Conservation (phyloP, 1,140 invertebrate species). For the Heliconius himera region DNA sequence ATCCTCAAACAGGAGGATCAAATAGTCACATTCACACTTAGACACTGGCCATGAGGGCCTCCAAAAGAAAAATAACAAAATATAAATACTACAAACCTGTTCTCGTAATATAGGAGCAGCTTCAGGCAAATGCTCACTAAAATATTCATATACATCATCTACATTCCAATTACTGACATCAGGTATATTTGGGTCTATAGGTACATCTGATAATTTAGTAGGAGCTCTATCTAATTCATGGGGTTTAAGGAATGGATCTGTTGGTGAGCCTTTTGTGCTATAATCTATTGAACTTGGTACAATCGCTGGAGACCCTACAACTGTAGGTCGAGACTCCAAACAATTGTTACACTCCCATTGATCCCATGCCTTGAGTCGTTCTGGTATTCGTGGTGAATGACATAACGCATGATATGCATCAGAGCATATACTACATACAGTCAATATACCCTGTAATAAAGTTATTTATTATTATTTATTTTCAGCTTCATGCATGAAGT, state of each 20-base stretch:
- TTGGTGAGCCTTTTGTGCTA: constrained; percentile 47
- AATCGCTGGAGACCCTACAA: constrained; percentile 63
- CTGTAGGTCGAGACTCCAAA: constrained; percentile 71
- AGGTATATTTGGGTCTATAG: constrained; percentile 87
- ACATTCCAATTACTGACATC: constrained; percentile 91
- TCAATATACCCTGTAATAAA: constrained; percentile 83
- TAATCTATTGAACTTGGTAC: constrained; percentile 59
- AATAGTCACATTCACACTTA: no score
- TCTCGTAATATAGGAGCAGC: constrained; percentile 90
- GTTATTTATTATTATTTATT: constrained; percentile 7
- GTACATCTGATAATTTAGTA: constrained; percentile 60
- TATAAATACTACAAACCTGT: constrained; percentile 83
- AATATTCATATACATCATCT: constrained; percentile 91
- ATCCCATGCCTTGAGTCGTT: constrained; percentile 80
- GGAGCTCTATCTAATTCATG: constrained; percentile 71
- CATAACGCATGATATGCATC: constrained; percentile 91
- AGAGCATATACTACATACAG: constrained; percentile 91
- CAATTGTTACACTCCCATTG: constrained; percentile 84
- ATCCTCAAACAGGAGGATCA: no score
- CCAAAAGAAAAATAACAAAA: no score
- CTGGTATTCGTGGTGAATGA: constrained; percentile 84
- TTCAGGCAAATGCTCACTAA: constrained; percentile 87
- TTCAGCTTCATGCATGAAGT: no score
- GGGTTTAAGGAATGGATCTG: constrained; percentile 74
- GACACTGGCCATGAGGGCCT: no score